Evolutionary conservation across 92 coral and sea anemone genomes (phyloP), one percentile per base, ranked within the genome.

Genomic region (Porites evermanni): DNA sequence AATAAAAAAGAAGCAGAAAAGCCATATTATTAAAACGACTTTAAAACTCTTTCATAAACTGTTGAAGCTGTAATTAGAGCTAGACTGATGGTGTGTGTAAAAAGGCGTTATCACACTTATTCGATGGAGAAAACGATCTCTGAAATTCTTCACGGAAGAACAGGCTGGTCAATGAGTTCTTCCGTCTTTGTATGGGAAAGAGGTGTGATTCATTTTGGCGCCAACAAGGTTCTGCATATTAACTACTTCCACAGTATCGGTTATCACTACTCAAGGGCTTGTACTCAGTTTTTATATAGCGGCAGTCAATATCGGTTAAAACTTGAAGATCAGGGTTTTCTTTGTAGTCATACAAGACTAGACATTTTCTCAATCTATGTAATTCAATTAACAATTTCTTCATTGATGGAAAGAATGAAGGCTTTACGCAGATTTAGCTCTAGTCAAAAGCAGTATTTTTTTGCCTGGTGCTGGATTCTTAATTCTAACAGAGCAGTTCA

Each of bases 371-470:
- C 52, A 56, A 20, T 54, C 12, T 59, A 19, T 29, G 47, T 70
- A 81, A 81, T 81, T 71, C 23, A 81, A 81, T 81, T 81, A 81
- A 81, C 77, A 69, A 71, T 26, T 81, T 14, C 50, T 38, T 24
- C 52, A 67, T 44, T 52, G 52, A 19, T 9, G 44, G n/a, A 81
- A n/a, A 56, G 17, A 38, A 79, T 23, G 29, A 26, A n/a, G 26
- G 18, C 50, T 6, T 12, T 50, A 10, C 16, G 24, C 12, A 19
- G 53, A 50, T 73, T 73, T 19, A 17, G 72, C 14, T 67, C 72
- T 14, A 20, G 21, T 53, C 78, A 60, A 29, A 18, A 38, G 47
- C 47, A 38, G 52, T 58, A 32, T 18, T 44, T 44, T 44, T 11
- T 29, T 29, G 53, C 14, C 12, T 17, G 11, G 16, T 50, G 6